Conservation (phyloP, 2,113 vertebrate genomes). For the Cyprinodon variegatus region DNA sequence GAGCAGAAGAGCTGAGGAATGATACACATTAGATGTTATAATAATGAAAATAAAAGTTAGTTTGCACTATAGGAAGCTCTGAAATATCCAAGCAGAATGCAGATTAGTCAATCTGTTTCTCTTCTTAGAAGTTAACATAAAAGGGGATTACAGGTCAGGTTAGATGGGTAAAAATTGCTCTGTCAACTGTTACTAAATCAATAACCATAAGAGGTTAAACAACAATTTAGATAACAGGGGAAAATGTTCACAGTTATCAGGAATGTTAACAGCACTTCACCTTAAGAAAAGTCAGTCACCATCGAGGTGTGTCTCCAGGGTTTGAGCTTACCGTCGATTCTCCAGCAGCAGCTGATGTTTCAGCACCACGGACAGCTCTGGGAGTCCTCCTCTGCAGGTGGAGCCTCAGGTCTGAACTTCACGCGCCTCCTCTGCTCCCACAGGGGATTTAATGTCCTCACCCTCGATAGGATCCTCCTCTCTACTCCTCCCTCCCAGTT, state of each 20-base stretch:
- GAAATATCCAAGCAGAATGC: no score
- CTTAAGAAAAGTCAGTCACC: background rate
- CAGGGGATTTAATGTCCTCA: slow-evolving; percentile 52
- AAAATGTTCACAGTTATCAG: background rate
- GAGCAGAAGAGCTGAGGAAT: background rate
- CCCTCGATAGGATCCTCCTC: slow-evolving; percentile 45
- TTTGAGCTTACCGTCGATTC: background rate
- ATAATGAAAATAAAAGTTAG: background rate
- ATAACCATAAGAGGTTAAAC: background rate
- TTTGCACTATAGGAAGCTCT: background rate
- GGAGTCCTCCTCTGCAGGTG: background rate
- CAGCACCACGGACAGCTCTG: slow-evolving; percentile 55
- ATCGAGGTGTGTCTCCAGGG: background rate
- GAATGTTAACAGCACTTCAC: background rate
- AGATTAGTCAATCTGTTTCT: background rate
- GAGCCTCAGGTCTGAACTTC: slow-evolving; percentile 39
- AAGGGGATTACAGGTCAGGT: no score
- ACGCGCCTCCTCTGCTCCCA: slow-evolving; percentile 25
- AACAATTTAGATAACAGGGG: background rate
- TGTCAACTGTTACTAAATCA: background rate
- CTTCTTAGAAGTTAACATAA: background rate
- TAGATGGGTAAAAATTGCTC: background rate
- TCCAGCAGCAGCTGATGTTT: slow-evolving; percentile 22
- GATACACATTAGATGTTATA: background rate
- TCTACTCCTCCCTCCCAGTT: slow-evolving; percentile 5